Percentiles rank a stretch among this genome's conserved stretches.
phyloP scores from a whole-genome alignment of 2,113 vertebrate genomes.

The Burhinus oedicnemus region DNA sequence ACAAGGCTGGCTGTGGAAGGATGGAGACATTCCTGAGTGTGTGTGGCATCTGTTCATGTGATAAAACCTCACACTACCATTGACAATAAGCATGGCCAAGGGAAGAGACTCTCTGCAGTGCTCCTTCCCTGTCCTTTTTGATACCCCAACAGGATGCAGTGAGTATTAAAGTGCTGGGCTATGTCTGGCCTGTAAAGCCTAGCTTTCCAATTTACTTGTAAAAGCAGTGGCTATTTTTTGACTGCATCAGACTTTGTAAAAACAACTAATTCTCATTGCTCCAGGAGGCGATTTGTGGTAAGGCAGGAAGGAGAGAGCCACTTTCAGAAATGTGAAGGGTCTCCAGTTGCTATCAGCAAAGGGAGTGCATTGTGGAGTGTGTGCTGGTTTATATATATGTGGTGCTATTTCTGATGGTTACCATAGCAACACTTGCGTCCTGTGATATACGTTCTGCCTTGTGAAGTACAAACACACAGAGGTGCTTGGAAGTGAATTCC shows the following conservation, averaged over 20 bases:
- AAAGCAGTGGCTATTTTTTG: not conserved
- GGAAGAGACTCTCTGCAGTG: not conserved
- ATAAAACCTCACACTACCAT: not conserved
- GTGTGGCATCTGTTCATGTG: not conserved
- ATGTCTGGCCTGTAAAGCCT: not conserved
- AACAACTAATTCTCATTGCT: not conserved
- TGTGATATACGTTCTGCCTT: not conserved
- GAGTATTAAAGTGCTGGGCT: not conserved
- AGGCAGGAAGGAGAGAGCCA: not conserved
- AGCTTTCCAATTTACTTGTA: not conserved
- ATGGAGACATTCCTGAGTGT: not conserved
- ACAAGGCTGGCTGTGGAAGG: not conserved
- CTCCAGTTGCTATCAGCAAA: not conserved
- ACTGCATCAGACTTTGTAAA: not conserved
- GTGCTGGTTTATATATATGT: not conserved
- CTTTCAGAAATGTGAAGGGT: not conserved
- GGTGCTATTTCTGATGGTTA: constrained; percentile 16
- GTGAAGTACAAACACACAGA: not conserved
- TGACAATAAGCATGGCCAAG: too few relatives aligned
- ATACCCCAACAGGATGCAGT: fast-evolving
- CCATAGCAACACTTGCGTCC: not conserved
- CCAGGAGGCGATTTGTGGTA: not conserved
- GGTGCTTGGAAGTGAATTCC: not conserved
- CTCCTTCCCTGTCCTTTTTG: not conserved
- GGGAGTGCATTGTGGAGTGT: not conserved